Evolutionary conservation across 1,140 invertebrate species (phyloP).

Genomic region (Atopsyche davidsoni): DNA sequence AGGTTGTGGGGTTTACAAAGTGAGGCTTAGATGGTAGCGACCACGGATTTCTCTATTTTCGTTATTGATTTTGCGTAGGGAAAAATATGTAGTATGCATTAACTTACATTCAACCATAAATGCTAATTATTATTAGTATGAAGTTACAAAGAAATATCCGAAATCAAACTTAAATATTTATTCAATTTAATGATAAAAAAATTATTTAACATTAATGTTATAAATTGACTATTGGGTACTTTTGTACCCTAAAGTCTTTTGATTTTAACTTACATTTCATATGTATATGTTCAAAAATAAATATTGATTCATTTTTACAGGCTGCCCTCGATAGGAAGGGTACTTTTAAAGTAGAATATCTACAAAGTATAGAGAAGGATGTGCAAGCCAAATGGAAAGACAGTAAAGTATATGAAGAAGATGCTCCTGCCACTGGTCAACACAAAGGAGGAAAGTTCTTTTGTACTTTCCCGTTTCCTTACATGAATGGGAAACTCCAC

Average conservation of each 20-base stretch:
- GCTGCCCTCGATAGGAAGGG: constrained; percentile 74
- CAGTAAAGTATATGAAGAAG: constrained; percentile 71
- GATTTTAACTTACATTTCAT: background rate
- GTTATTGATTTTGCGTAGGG: too few relatives aligned
- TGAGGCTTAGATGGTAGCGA: too few relatives aligned
- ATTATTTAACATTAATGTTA: background rate
- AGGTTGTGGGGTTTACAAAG: too few relatives aligned
- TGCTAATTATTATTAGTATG: too few relatives aligned
- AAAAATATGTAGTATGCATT: too few relatives aligned
- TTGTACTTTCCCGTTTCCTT: constrained; percentile 95
- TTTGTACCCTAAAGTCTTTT: background rate
- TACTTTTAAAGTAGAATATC: constrained; percentile 85
- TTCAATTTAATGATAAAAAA: background rate
- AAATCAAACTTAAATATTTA: too few relatives aligned
- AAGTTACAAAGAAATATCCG: too few relatives aligned
- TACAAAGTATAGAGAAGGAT: constrained; percentile 80
- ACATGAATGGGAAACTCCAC: constrained; percentile 99
- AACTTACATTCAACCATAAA: too few relatives aligned
- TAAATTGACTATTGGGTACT: background rate
- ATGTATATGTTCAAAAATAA: background rate
- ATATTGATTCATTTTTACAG: constrained; percentile 30
- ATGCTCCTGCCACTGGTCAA: constrained; percentile 61
- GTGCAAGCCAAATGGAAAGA: constrained; percentile 79
- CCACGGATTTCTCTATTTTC: too few relatives aligned
- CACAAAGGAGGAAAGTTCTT: constrained; percentile 78